Conservation (phyloP, 1,140 invertebrate genomes). For the Drosophila lacertosa region DNA sequence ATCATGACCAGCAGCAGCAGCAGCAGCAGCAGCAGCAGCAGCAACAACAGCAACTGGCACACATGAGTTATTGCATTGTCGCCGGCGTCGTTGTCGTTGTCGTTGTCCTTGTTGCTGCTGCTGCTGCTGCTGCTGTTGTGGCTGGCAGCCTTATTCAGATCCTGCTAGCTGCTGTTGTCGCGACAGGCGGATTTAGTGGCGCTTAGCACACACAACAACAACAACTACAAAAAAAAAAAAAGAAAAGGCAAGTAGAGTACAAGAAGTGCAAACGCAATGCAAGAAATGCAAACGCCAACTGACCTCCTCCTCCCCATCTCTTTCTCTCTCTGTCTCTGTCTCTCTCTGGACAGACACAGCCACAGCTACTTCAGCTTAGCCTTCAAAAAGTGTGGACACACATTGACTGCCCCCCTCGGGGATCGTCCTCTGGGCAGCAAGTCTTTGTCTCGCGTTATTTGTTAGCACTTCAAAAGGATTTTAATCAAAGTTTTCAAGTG, state of each 20-base stretch:
- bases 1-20: constrained; percentile 63
- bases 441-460: constrained; percentile 74
- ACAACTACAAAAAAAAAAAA: too few species aligned
- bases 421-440: constrained; percentile 7
- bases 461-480: constrained; percentile 81
- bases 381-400: constrained; percentile 68
- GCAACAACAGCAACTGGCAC: constrained; percentile 45
- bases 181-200: constrained; percentile 70
- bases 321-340: background rate
- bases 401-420: constrained; percentile 38
- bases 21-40: constrained; percentile 8
- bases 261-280: constrained; percentile 19
- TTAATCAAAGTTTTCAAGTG: constrained; percentile 81
- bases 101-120: constrained; percentile 37
- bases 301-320: background rate
- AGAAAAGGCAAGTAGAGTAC: constrained; percentile 37
- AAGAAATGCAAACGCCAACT: constrained; percentile 54
- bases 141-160: constrained; percentile 21
- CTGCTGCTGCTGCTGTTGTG: too few species aligned
- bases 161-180: constrained; percentile 49
- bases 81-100: constrained; percentile 39
- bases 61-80: constrained; percentile 77
- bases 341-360: background rate
- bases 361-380: constrained; percentile 47
- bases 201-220: constrained; percentile 51